Percentiles rank a stretch among this genome's conserved stretches.
Conservation (phyloP, 2,113 vertebrate species). For the Ahaetulla prasina region DNA sequence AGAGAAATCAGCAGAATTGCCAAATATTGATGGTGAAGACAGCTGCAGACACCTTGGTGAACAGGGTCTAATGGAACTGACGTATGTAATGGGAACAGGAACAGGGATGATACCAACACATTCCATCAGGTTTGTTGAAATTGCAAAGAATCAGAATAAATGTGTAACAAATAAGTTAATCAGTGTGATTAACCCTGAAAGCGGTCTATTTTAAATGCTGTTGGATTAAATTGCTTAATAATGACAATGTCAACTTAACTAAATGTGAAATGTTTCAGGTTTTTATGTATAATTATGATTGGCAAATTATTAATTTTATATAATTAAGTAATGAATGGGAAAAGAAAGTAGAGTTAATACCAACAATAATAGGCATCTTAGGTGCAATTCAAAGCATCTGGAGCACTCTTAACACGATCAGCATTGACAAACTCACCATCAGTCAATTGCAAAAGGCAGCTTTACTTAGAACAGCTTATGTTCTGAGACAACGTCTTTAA, state of each 20-base stretch:
- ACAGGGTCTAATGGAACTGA: slow-evolving; percentile 28
- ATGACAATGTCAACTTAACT: not conserved
- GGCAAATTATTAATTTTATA: not conserved
- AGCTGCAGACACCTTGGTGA: slow-evolving; percentile 42
- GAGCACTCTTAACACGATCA: not conserved
- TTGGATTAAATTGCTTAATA: not conserved
- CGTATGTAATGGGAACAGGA: slow-evolving; percentile 35
- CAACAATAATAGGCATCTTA: not conserved
- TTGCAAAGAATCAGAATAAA: not conserved
- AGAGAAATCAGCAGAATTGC: slow-evolving; percentile 11
- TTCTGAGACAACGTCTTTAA: not conserved
- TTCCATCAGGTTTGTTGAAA: slow-evolving; percentile 59
- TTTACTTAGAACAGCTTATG: not conserved
- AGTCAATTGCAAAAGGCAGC: not conserved
- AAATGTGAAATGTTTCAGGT: not conserved
- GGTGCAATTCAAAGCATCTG: not conserved
- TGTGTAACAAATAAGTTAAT: not conserved
- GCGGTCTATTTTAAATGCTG: not conserved
- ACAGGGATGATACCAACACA: slow-evolving; percentile 28
- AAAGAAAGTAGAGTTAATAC: not conserved
- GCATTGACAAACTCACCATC: not conserved
- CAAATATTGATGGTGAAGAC: slow-evolving; percentile 28
- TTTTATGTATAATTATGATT: not conserved
- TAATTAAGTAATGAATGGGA: not conserved
- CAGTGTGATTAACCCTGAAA: not conserved